Percentiles rank a stretch among this genome's conserved stretches.
Conservation (phyloP, 2,888 invertebrate genomes). For the Tachina lurida region DNA sequence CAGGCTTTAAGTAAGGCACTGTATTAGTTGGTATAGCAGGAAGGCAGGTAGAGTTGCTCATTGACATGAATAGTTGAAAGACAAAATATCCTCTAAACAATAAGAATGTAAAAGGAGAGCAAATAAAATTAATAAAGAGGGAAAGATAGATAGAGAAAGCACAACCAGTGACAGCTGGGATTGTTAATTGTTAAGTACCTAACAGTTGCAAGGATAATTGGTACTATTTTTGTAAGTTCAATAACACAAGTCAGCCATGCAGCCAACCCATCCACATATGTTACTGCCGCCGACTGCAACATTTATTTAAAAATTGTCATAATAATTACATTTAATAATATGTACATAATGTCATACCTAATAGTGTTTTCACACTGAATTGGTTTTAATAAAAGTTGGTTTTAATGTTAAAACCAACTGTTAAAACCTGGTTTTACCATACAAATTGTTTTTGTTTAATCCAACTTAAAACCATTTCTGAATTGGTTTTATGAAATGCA, state of each 20-base stretch:
- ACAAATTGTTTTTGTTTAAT: no score
- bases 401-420: no score
- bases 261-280: background rate
- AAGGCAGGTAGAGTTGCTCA: constrained; percentile 64
- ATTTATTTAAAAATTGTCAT: no score
- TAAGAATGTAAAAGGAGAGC: constrained; percentile 22
- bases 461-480: no score
- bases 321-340: no score
- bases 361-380: no score
- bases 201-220: constrained; percentile 8
- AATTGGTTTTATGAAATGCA: no score
- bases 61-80: constrained; percentile 39
- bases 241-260: background rate
- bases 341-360: no score
- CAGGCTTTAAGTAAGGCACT: constrained; percentile 54
- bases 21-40: constrained; percentile 52
- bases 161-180: constrained; percentile 44
- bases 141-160: constrained; percentile 26
- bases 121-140: constrained; percentile 18
- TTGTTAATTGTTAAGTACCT: constrained; percentile 41
- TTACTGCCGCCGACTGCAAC: background rate
- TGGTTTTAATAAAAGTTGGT: no score
- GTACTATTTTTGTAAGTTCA: constrained; percentile 24
- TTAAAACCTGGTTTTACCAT: no score
- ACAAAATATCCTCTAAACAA: constrained; percentile 46